These are phyloP conservation scores for Bradypus variegatus DNA, from an alignment of 2,797 vertebrate species.

Conservation along the genomic window DNA sequence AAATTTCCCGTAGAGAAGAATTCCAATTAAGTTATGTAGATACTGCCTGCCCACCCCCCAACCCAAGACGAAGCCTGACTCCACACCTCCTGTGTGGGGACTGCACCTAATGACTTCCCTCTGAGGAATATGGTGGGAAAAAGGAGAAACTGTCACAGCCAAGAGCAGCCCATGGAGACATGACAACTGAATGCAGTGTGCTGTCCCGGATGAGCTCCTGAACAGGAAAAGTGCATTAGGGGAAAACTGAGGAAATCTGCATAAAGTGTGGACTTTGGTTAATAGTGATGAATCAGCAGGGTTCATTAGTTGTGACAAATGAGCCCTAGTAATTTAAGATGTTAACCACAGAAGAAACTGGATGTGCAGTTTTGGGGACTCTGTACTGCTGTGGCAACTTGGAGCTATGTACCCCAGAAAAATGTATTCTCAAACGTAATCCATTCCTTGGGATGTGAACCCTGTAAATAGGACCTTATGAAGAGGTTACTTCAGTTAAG, in stretches of 20 bases:
- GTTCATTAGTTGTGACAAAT: not conserved
- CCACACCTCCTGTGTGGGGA: not conserved
- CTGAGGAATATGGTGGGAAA: not conserved
- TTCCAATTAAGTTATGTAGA: not conserved
- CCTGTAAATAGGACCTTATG: too few species aligned
- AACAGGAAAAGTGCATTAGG: not conserved
- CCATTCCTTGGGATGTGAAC: too few species aligned
- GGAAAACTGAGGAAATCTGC: not conserved
- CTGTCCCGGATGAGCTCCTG: not conserved
- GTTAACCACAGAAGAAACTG: too few species aligned
- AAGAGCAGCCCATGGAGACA: not conserved
- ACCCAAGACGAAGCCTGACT: not conserved
- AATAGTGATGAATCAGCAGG: not conserved
- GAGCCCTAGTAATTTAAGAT: not conserved
- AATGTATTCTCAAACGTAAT: too few species aligned
- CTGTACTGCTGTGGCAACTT: too few species aligned
- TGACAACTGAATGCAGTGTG: not conserved
- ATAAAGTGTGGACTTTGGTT: not conserved
- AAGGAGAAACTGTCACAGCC: not conserved
- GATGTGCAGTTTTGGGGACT: too few species aligned
- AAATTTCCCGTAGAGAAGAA: not conserved
- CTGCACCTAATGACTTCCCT: not conserved
- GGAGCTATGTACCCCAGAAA: too few species aligned
- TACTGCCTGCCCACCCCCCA: not conserved
- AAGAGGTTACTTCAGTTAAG: too few species aligned